Base-by-base conservation (phyloP, 2,113 vertebrate genomes). In the Myotis davidii region DNA sequence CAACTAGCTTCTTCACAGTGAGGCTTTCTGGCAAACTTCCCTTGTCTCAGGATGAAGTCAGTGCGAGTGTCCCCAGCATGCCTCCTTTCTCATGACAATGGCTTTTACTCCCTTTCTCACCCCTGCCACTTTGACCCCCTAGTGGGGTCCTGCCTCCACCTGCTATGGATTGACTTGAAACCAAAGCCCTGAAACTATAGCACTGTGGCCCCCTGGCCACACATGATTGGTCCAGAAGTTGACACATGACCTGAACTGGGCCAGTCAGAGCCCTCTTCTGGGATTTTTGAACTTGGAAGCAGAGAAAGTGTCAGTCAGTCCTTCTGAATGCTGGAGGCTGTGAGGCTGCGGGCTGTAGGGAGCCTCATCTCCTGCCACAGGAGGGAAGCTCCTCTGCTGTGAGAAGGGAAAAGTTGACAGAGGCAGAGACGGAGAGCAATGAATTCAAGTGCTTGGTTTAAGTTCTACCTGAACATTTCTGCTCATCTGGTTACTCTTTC, bases 21-120 rank as follows among this genome's bases (percentile, higher is more conserved):
- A 88, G 11, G 45, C 45, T 52, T 86, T 89, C 39, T 74, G 79
- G 83, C 34, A 65, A 88, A 42, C 59, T 65, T 91, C 88, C 81
- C 32, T 59, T 54, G 42, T 91, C 56, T 85, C 45, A 73, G 48
- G 52, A 37, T 85, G 67, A 88, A 84, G 76, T 82, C 61, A 95
- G 70, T 88, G 32, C 48, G 11, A 3, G 32, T 27, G n/a, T 39
- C 29, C 34, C 45, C 34, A 45, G 52, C 78, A 70, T 18, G 48
- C 10, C 56, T 73, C 50, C 37, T 52, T 93, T 93, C 25, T 90
- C 18, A 21, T 12, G 23, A 83, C 27, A 85, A 45, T 9, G 10
- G 77, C 59, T 79, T 81, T 81, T 39, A 37, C 3, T 9, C 9
- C 6, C 77, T 81, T 93, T 87, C 3, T 27, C 42, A 14, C 65